These are phyloP conservation scores for Lacerta viridis DNA, from an alignment of 2,797 vertebrate genomes.

Conservation along the genomic window DNA sequence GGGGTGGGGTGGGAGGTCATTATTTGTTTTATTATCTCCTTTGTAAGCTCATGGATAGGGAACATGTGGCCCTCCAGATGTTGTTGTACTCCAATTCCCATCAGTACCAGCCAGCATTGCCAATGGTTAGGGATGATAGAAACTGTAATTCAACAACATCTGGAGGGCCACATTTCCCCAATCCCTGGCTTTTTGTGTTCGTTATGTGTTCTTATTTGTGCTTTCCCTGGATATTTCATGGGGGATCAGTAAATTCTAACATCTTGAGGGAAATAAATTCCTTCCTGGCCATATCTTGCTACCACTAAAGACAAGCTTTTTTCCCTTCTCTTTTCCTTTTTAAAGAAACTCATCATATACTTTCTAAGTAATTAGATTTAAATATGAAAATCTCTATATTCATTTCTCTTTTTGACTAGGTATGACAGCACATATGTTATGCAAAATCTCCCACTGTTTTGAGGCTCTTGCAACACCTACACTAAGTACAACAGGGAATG, in stretches of 20 bases:
- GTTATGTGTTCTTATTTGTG: conserved; percentile 3
- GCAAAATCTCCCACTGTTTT: conserved; percentile 53
- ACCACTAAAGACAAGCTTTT: conserved; percentile 1
- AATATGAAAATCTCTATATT: conserved; percentile 41
- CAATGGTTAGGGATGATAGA: background rate
- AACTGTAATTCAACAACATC: background rate
- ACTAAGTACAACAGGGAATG: conserved; percentile 45
- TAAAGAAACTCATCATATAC: conserved; percentile 16
- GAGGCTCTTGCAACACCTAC: conserved; percentile 51
- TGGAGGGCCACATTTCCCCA: background rate
- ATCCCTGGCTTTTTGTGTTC: background rate
- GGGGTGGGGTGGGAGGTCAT: too few relatives aligned
- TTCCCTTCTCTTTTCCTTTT: background rate
- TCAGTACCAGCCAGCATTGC: background rate
- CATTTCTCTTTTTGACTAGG: conserved; percentile 49
- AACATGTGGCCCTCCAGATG: background rate
- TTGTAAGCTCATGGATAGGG: background rate
- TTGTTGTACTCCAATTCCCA: background rate
- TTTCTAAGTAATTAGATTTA: conserved; percentile 52
- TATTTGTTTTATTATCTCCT: too few relatives aligned
- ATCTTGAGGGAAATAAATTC: conserved; percentile 31
- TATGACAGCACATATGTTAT: conserved; percentile 46
- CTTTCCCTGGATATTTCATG: background rate
- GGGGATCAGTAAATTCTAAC: conserved; percentile 2
- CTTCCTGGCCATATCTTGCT: conserved; percentile 29